Evolutionary conservation across 2,888 invertebrate genomes (phyloP), one percentile per base, ranked within the genome.

Genomic region (Troides oblongomaculatus): DNA sequence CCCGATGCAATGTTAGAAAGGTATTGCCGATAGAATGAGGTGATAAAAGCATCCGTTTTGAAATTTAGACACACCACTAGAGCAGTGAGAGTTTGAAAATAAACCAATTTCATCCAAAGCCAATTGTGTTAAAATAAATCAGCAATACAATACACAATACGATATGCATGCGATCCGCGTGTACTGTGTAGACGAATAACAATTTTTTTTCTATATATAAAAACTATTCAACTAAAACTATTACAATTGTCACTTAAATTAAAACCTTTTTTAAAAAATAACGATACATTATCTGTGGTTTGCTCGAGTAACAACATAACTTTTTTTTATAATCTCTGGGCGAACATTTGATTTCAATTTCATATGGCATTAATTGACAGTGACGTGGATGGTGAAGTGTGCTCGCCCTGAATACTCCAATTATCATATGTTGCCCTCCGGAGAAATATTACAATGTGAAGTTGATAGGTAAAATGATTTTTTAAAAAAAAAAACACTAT

Each of bases 11-110:
- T 75, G 74, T 72, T 78, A 80, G 83, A 83, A 81, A 85, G 86
- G 90, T 90, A 90, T 90, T 90, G 90, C 90, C 90, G 88, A 90
- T 72, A 84, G 62, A 79, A 84, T 85, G 77, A 78, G 82, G 85
- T 84, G 72, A 74, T 76, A 75, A 89, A 86, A 87, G 85, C 80
- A 81, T 87, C 30, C 46, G 46, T 46, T 46, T 76, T 75, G 78
- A 80, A 88, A 86, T 88, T 91, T 83, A 76, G 82, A 80, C 53
- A 66, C 82, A 81, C 79, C 76, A 70, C 73, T 68, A 73, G 71
- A 74, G 71, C 74, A 76, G 79, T 75, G 74, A 73, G 75, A 75
- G 71, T 72, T 75, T 46, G 69, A 71, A 78, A 77, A 81, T 73
- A 76, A 80, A 78, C 71, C 73, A 76, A 78, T 76, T 74, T 76